Conservation (phyloP, 2,888 invertebrate genomes). For the Acleris holmiana region DNA sequence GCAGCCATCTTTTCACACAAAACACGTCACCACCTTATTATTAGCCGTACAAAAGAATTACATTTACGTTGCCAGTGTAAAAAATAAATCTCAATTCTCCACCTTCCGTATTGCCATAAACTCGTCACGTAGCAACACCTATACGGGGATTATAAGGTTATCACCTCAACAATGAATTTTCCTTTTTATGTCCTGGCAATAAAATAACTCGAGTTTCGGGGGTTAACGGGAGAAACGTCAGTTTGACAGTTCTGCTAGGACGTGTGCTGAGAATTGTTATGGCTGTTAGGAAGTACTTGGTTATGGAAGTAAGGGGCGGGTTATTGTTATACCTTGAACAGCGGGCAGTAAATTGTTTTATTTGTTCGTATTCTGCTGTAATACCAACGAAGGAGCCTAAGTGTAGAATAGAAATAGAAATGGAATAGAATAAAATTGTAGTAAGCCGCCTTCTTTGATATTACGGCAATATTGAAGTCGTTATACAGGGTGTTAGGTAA, state of each 20-base stretch:
- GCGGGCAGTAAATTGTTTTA: too few relatives aligned
- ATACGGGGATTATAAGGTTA: constrained; percentile 36
- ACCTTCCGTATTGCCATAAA: constrained; percentile 24
- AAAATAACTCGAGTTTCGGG: constrained; percentile 31
- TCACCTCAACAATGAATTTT: constrained; percentile 38
- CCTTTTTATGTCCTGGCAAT: constrained; percentile 35
- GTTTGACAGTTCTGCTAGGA: constrained; percentile 28
- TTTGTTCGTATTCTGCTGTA: too few relatives aligned
- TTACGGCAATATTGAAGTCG: too few relatives aligned
- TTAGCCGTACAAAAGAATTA: constrained; percentile 11
- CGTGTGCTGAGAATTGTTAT: constrained; percentile 21
- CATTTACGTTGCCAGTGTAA: constrained; percentile 6
- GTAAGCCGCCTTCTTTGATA: too few relatives aligned
- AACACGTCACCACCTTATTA: constrained; percentile 9
- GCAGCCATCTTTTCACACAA: constrained; percentile 2
- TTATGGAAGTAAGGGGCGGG: background rate
- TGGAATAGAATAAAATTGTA: too few relatives aligned
- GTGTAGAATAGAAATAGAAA: too few relatives aligned
- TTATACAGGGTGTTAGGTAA: too few relatives aligned
- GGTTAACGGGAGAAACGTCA: constrained; percentile 23
- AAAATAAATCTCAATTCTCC: constrained; percentile 23
- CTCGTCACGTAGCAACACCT: constrained; percentile 33
- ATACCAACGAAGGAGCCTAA: too few relatives aligned
- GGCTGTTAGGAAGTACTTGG: background rate
- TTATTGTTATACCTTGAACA: too few relatives aligned